Conservation (phyloP, 2,888 invertebrate genomes). For the Galeruca laticollis region DNA sequence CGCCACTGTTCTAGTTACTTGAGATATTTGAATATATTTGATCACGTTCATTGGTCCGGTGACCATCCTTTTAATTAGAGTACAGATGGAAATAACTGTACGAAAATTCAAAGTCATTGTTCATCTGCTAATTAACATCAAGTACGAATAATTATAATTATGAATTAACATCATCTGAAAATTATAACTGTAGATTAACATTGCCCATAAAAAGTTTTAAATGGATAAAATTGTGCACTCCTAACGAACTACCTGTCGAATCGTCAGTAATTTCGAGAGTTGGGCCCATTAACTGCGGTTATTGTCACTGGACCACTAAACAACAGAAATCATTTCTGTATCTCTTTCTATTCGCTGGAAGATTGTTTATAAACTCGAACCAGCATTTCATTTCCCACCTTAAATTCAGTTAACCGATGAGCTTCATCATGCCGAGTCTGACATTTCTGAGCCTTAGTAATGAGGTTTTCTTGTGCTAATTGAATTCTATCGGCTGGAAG, state of each 20-base stretch:
- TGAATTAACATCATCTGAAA: too few relatives aligned
- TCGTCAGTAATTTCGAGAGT: conserved; percentile 17
- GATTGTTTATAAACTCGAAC: conserved; percentile 18
- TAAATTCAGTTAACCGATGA: conserved; percentile 9
- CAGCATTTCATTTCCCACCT: conserved; percentile 1
- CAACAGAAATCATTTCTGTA: conserved; percentile 24
- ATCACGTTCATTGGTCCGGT: too few relatives aligned
- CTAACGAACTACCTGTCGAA: background rate
- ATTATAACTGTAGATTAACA: too few relatives aligned
- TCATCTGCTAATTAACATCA: too few relatives aligned
- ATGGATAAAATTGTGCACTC: conserved; percentile 21
- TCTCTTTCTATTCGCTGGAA: conserved; percentile 16
- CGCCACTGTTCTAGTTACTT: too few relatives aligned
- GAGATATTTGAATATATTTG: too few relatives aligned
- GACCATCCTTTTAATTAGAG: background rate
- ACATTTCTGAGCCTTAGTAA: conserved; percentile 14
- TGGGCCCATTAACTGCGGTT: background rate
- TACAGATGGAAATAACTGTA: background rate
- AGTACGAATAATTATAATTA: too few relatives aligned
- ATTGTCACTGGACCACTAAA: conserved; percentile 12
- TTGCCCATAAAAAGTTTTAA: background rate
- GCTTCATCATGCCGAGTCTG: too few relatives aligned
- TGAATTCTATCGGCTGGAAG: background rate
- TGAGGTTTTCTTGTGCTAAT: conserved; percentile 12
- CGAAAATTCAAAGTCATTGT: too few relatives aligned